Base-by-base conservation (phyloP, 2,888 invertebrate species). In the Drosophila mulleri region DNA sequence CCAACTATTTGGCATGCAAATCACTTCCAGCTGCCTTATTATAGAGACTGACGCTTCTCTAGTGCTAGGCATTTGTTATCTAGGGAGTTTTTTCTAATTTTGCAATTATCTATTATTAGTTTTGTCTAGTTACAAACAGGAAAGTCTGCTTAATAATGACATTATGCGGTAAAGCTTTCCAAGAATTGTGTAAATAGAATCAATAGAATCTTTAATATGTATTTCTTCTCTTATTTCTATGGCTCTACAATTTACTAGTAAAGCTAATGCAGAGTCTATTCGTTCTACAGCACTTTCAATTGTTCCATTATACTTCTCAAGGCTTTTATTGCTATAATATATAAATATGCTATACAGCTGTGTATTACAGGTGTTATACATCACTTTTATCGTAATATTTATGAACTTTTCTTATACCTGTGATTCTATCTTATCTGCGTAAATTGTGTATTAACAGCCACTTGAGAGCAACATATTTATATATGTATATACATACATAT, bases 1-100 rank as follows among this genome's bases (percentile, higher is more conserved):
- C 8, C 1, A 50, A 39, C 18, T 44, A 47, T 39, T 75, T 63
- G 26, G 14, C 42, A 75, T 62, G 72, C 62, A 60, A 77, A 72
- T 66, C 39, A 50, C 35, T 12, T 14, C 14, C 12, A 16, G 7
- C 5, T 23, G 20, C 37, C n/a, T 48, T 29, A 2, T 41, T 39
- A n/a, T 54, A 26, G 6, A 23, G 23, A 32, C 18, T 50, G 9
- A 37, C 0, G 16, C 16, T 23, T 23, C 16, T 8, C 18, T 7
- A 14, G 20, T 7, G 6, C n/a, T 4, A 3, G 18, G 3, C 8
- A 20, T 8, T 23, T 23, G 20, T 37, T 37, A 23, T 23, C 52
- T 37, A 12, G 48, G 11, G 2, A 32, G 6, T n/a, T n/a, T 18
- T 18, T 6, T 7, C n/a, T 18, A 18, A 18, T 32, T 12, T 18